phyloP scores from a whole-genome alignment of 2,888 invertebrate species.

The Sympetrum striolatum region DNA sequence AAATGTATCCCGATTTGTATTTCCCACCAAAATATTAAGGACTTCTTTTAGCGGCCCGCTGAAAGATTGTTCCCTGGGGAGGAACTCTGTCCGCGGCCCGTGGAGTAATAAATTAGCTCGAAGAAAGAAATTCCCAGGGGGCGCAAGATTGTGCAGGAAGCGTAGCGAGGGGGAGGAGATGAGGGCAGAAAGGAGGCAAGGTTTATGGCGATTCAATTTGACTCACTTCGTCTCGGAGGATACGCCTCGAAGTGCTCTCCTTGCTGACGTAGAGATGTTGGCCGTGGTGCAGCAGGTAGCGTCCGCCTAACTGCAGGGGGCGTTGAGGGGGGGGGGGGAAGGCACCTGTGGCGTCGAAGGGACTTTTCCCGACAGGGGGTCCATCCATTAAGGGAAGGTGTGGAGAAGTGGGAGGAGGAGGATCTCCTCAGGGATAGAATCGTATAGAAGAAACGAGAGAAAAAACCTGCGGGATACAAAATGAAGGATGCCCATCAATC shows the following conservation, averaged over 20 bases:
- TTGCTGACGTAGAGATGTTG: not conserved
- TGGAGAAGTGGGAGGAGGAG: not conserved
- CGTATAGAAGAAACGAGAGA: not conserved
- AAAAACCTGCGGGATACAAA: not conserved
- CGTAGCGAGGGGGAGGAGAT: not conserved
- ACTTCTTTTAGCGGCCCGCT: too few species aligned
- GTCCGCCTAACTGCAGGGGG: conserved; percentile 16
- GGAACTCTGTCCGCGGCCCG: not conserved
- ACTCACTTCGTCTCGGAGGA: conserved; percentile 4
- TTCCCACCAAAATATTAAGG: too few species aligned
- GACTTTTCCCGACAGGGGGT: conserved; percentile 11
- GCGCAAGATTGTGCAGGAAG: not conserved
- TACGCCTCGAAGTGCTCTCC: not conserved
- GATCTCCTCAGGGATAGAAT: not conserved
- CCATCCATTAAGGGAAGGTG: conserved; percentile 17
- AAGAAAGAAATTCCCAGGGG: not conserved
- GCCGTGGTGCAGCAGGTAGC: conserved; percentile 23
- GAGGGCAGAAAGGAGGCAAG: not conserved
- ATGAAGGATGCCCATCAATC: conserved; percentile 23
- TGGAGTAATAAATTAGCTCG: not conserved
- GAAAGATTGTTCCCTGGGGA: too few species aligned
- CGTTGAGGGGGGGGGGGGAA: not conserved
- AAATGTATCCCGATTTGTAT: too few species aligned
- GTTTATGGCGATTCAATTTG: conserved; percentile 37
- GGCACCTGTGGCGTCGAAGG: not conserved